phyloP scores from a whole-genome alignment of 1,140 invertebrate species.

The Panagrolaimus sp. region DNA sequence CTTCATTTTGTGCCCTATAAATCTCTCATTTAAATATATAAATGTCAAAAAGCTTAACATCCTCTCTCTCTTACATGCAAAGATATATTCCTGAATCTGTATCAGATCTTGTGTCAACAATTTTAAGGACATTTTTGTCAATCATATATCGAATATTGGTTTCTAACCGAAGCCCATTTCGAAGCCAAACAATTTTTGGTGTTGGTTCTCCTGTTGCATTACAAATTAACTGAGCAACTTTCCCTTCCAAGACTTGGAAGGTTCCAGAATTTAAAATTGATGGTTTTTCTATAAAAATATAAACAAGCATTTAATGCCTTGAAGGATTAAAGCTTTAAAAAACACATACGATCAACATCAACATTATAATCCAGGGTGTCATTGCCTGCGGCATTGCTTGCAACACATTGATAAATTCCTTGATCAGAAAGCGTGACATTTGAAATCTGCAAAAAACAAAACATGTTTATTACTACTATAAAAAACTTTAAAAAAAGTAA shows the following conservation, averaged over 20 bases:
- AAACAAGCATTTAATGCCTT: no score
- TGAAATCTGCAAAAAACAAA: constrained; percentile 38
- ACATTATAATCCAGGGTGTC: constrained; percentile 50
- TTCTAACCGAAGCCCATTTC: constrained; percentile 53
- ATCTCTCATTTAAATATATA: no score
- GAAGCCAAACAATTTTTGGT: constrained; percentile 44
- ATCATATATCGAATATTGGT: constrained; percentile 47
- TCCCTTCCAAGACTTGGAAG: constrained; percentile 46
- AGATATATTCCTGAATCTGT: constrained; percentile 57
- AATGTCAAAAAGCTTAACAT: constrained; percentile 21
- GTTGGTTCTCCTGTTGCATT: constrained; percentile 42
- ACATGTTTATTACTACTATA: no score
- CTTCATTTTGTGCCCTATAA: constrained; percentile 32
- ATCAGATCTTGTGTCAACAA: constrained; percentile 45
- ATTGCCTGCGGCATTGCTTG: constrained; percentile 45
- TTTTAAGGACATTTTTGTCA: constrained; percentile 30
- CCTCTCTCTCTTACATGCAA: constrained; percentile 49
- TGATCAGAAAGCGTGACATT: constrained; percentile 49
- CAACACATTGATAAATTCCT: constrained; percentile 49
- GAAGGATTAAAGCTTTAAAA: constrained; percentile 3
- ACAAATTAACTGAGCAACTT: constrained; percentile 49
- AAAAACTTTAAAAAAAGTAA: no score
- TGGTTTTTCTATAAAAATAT: constrained; percentile 43
- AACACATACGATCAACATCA: constrained; percentile 44
- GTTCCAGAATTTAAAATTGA: constrained; percentile 49